These are phyloP conservation scores for Ridgeia piscesae DNA, from an alignment of 1,140 invertebrate genomes.

Conservation along the genomic window DNA sequence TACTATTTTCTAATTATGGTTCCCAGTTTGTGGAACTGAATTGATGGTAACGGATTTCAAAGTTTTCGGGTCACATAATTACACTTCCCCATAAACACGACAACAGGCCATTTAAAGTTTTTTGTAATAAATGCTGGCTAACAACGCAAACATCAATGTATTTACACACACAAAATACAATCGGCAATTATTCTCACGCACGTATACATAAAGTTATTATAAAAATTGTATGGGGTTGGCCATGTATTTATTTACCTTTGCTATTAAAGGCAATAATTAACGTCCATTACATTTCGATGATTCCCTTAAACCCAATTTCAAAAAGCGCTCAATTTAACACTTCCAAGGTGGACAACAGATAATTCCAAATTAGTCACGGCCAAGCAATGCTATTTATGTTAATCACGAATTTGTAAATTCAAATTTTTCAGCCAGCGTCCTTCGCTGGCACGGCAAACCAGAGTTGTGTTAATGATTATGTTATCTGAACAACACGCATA, in stretches of 20 bases:
- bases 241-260: background rate
- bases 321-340: background rate
- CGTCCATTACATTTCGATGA: background rate
- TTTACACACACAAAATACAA: background rate
- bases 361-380: background rate
- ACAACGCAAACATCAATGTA: background rate
- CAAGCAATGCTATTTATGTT: background rate
- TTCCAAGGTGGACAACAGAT: background rate
- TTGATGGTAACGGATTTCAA: too few relatives aligned
- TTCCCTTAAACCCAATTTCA: background rate
- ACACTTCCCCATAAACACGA: too few relatives aligned
- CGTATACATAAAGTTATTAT: background rate
- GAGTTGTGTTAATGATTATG: background rate
- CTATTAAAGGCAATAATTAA: background rate
- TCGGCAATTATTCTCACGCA: too few relatives aligned
- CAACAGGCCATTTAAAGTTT: too few relatives aligned
- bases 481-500: background rate
- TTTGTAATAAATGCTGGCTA: too few relatives aligned
- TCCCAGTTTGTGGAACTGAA: too few relatives aligned
- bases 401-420: background rate
- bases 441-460: background rate
- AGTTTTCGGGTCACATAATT: too few relatives aligned
- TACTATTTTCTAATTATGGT: too few relatives aligned
- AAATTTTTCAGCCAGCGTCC: background rate
- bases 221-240: background rate